phyloP scores from a whole-genome alignment of 2,888 invertebrate genomes.

The Apeira syringaria region DNA sequence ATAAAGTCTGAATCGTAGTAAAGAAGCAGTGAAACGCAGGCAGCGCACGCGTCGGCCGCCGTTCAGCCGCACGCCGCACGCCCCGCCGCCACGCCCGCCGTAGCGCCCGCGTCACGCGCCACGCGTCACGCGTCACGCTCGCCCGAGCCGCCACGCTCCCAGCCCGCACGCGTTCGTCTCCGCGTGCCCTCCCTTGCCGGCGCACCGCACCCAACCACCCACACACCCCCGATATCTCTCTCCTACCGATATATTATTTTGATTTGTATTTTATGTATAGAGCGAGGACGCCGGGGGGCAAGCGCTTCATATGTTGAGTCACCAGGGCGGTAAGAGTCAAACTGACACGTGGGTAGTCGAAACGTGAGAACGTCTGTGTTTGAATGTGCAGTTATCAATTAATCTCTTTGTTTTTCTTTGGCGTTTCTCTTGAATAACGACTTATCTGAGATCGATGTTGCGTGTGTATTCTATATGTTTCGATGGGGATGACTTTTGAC shows the following conservation, averaged over 20 bases:
- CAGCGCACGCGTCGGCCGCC: constrained; percentile 32
- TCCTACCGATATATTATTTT: constrained; percentile 82
- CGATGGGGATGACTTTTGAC: constrained; percentile 79
- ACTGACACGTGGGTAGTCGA: constrained; percentile 80
- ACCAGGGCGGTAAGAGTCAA: constrained; percentile 96
- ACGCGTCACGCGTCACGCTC: constrained; percentile 32
- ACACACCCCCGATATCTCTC: constrained; percentile 78
- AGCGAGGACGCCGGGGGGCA: constrained; percentile 96
- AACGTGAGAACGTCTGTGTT: constrained; percentile 83
- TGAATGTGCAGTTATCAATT: constrained; percentile 80
- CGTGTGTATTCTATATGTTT: constrained; percentile 83
- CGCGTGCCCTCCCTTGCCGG: constrained; percentile 49
- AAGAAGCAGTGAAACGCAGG: constrained; percentile 16
- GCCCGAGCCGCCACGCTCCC: constrained; percentile 44
- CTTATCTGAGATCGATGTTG: constrained; percentile 82
- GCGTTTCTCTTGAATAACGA: constrained; percentile 82
- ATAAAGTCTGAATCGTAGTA: no score
- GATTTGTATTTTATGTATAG: constrained; percentile 88
- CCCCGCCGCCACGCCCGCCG: constrained; percentile 24
- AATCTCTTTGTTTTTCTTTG: constrained; percentile 82
- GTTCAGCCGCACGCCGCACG: constrained; percentile 26
- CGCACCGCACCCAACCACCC: constrained; percentile 67
- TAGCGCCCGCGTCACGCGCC: constrained; percentile 26
- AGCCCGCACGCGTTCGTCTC: constrained; percentile 38
- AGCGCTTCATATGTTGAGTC: constrained; percentile 94